Conservation (phyloP, 2,113 vertebrate species). For the Elephas maximus region DNA sequence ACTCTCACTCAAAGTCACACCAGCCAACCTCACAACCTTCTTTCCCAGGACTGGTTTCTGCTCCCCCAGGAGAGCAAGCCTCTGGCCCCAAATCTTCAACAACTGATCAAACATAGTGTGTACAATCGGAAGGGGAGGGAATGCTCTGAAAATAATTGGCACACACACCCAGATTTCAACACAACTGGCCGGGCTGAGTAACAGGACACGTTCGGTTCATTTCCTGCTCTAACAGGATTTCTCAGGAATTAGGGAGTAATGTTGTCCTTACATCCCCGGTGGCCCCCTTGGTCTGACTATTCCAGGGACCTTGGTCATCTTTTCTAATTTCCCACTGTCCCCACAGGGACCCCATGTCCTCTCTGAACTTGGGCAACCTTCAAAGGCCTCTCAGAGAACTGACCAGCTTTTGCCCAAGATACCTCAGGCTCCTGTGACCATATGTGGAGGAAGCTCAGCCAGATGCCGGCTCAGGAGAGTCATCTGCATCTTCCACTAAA, state of each 20-base stretch:
- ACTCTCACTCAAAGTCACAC: neutral
- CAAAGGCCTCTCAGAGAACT: neutral
- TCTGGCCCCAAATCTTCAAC: neutral
- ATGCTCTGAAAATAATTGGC: neutral
- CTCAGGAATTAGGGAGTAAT: neutral
- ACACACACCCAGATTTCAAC: neutral
- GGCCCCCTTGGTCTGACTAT: neutral
- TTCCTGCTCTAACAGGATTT: conserved; percentile 60
- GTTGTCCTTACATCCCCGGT: neutral
- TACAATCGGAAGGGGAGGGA: neutral
- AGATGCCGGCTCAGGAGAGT: neutral
- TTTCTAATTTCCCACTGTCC: neutral
- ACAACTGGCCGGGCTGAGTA: neutral
- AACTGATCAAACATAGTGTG: conserved; percentile 36
- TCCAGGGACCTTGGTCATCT: neutral
- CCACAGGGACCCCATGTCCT: neutral
- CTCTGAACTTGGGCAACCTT: neutral
- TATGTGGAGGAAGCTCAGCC: neutral
- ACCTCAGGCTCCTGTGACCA: accelerated
- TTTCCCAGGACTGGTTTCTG: neutral
- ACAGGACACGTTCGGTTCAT: neutral
- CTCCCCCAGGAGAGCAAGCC: accelerated
- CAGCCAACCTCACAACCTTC: neutral
- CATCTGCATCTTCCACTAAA: neutral
- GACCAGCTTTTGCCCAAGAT: neutral